Base-by-base conservation (phyloP, 2,113 vertebrate species). In the Eira barbara region DNA sequence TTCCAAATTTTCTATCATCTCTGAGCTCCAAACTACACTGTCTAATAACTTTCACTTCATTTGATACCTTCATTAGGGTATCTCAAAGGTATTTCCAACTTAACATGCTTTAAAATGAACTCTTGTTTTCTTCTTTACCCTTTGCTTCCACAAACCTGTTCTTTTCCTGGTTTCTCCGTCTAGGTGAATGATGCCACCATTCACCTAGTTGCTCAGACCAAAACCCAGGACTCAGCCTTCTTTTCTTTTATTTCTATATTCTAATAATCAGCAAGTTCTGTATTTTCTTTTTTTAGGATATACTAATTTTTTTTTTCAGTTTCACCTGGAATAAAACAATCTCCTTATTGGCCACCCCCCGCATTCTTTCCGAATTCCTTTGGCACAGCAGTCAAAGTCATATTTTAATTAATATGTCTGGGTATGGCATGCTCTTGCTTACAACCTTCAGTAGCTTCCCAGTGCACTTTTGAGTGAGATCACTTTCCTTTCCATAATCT, bases 211-310 rank as follows among this genome's bases (percentile, higher is more conserved):
- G 73, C 49, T 59, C 36, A 76, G 39, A 82, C 11, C 27, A 78
- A 92, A 94, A 90, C 25, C n/a, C 63, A 80, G 29, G 65, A 39
- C 18, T 89, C 36, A 85, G 31, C 31, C 7, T 87, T 90, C 2
- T 69, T 55, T 57, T 78, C n/a, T 78, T 6, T 52, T 4, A 67
- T 39, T 18, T 80, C 63, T 87, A 17, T 7, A 93, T 82, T 29
- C 17, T 23, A 91, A 2, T 90, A 21, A 96, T 45, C 29, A 95
- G 20, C 34, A 95, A 80, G 49, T 74, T 95, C 67, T 94, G 27
- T 42, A 92, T 85, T 86, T 85, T n/a, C n/a, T 90, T 94, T 96
- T 80, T 90, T 45, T 52, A 73, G 89, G 89, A 63, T n/a, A 39
- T 10, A 65, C 39, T 52, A 6, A 42, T 27, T 36, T 85, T 76